Conservation (phyloP, 1,140 invertebrate species). For the Trypoxylus dichotomus region DNA sequence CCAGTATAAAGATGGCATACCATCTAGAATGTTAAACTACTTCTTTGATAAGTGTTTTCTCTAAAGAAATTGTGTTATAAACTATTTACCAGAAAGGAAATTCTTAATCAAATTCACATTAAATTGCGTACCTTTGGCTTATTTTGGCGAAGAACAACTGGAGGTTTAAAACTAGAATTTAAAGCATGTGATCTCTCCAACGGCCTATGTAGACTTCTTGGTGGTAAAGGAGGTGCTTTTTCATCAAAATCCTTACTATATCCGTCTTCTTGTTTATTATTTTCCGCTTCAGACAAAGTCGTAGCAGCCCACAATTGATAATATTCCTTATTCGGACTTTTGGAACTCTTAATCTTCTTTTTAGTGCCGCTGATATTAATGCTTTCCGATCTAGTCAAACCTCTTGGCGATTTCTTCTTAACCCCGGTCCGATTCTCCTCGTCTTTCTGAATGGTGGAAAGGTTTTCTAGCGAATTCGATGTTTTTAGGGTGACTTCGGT, state of each 20-base stretch:
- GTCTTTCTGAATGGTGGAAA: constrained; percentile 38
- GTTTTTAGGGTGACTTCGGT: constrained; percentile 40
- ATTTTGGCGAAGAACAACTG: constrained; percentile 58
- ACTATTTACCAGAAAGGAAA: no score
- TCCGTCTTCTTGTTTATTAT: constrained; percentile 53
- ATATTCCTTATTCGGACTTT: constrained; percentile 59
- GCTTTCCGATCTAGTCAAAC: constrained; percentile 44
- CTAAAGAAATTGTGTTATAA: no score
- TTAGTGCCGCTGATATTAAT: constrained; percentile 48
- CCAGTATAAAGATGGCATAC: no score
- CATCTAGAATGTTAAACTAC: no score
- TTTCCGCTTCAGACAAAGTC: constrained; percentile 55
- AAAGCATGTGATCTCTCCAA: constrained; percentile 64
- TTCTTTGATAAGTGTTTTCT: no score
- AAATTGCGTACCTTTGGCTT: constrained; percentile 57
- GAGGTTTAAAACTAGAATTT: constrained; percentile 54
- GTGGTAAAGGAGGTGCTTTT: constrained; percentile 57
- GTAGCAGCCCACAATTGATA: constrained; percentile 64
- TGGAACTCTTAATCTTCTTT: constrained; percentile 51
- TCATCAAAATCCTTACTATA: constrained; percentile 48
- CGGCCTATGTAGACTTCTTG: constrained; percentile 60
- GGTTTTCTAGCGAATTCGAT: constrained; percentile 48
- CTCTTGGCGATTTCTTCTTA: constrained; percentile 47
- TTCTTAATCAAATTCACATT: constrained; percentile 1
- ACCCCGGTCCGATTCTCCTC: constrained; percentile 41